phyloP scores from a whole-genome alignment of 2,888 invertebrate genomes.

The Litoditis marina region DNA sequence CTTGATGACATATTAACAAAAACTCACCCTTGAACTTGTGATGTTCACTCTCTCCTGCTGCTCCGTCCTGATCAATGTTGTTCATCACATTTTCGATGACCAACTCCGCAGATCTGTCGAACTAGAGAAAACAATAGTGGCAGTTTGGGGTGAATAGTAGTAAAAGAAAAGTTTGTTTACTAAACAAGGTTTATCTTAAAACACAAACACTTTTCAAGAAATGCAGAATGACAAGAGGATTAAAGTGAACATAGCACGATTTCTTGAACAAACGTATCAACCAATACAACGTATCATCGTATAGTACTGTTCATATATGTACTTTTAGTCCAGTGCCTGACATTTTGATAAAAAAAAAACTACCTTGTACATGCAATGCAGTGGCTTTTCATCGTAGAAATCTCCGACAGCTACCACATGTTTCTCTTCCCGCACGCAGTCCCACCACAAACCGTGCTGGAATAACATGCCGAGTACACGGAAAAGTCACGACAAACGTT shows the following conservation, averaged over 20 bases:
- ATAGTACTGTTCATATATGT: too few relatives aligned
- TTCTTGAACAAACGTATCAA: not conserved
- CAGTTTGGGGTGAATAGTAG: too few relatives aligned
- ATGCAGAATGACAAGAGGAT: not conserved
- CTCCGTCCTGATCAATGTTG: conserved; percentile 59
- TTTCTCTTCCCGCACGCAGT: conserved; percentile 59
- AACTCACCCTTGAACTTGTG: conserved; percentile 55
- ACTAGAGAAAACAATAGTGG: conserved; percentile 42
- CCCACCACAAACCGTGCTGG: conserved; percentile 61
- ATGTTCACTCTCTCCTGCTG: conserved; percentile 60
- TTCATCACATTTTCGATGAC: conserved; percentile 60
- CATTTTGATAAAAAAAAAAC: not conserved
- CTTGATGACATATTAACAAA: too few relatives aligned
- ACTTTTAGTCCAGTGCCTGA: too few relatives aligned
- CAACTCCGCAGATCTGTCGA: conserved; percentile 58
- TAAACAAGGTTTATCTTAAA: too few relatives aligned
- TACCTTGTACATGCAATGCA: conserved; percentile 61
- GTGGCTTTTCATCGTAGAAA: conserved; percentile 59
- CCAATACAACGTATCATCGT: conserved; percentile 5
- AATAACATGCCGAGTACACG: too few relatives aligned
- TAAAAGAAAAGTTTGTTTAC: too few relatives aligned
- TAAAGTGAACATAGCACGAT: not conserved
- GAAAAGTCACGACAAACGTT: not conserved
- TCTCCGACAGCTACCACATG: conserved; percentile 61
- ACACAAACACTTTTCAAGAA: too few relatives aligned